Evolutionary conservation across 2,797 vertebrate species (phyloP), one percentile per base, ranked within the genome.

Genomic region (Valencia hispanica): DNA sequence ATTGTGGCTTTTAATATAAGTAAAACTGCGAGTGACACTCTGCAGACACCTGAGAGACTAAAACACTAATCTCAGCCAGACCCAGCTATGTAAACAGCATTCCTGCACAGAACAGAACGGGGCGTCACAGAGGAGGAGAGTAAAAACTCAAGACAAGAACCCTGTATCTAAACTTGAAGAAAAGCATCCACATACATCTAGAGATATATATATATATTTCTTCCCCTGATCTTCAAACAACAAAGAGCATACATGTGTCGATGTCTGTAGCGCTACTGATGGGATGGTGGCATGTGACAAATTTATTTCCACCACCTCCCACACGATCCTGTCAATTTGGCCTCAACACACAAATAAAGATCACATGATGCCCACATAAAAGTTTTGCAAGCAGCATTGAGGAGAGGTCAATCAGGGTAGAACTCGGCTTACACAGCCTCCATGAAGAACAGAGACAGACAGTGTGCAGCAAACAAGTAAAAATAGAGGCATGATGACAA

Each of bases 81-180:
- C 80, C 55, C 86, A 78, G 88, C 90, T 91, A 87, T 85, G 86
- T 93, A 93, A 94, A 94, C 48, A 84, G 79, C 92, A 92, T 93
- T 94, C 92, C 91, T 86, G 70, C 81, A 68, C 47, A 48, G 77
- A 39, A 41, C 75, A 84, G 74, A 75, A 73, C 12, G 59, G 7
- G 9, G 73, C 45, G 20, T 41, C 51, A 73, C 57, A 48, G n/a
- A 79, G 59, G 55, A 0, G 63, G 1, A 73, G 17, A 68, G 6
- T 7, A 7, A 63, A 32, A 61, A 53, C 34, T 3, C 0, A 36
- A 41, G 27, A 77, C n/a, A 30, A 63, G 6, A 53, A 2, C 43
- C 39, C 51, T 43, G 50, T 41, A 78, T 73, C 70, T 43, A 72
- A 72, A 81, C 27, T 30, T 34, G 2, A 8, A 14, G 34, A 32